Evolutionary conservation across 1,140 invertebrate species (phyloP).

Genomic region (Macrobrachium rosenbergii): DNA sequence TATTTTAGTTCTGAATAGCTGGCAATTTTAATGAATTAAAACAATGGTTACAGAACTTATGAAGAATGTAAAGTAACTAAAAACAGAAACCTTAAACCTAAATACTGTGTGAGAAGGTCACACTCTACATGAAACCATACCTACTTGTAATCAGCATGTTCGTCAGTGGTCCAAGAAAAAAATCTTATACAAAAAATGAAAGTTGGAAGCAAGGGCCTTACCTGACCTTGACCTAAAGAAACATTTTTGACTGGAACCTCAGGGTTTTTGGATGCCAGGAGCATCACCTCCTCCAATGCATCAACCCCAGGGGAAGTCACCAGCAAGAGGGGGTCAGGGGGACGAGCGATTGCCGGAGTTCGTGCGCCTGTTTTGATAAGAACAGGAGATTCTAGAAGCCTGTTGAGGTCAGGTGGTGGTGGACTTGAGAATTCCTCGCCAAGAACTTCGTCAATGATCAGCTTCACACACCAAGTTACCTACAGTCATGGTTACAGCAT

Average conservation of each 20-base stretch:
- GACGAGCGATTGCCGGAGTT: not conserved
- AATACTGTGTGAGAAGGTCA: no score
- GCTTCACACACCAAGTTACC: constrained; percentile 48
- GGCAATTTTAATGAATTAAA: no score
- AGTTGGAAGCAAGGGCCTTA: not conserved
- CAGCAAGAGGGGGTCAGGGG: constrained; percentile 42
- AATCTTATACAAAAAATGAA: no score
- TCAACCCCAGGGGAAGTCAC: constrained; percentile 51
- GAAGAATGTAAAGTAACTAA: no score
- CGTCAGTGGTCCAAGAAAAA: no score
- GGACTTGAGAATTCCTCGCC: constrained; percentile 16
- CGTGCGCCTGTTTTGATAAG: constrained; percentile 67
- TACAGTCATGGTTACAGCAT: not conserved
- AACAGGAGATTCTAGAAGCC: constrained; percentile 13
- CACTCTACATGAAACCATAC: no score
- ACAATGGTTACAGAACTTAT: no score
- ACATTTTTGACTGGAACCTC: constrained; percentile 35
- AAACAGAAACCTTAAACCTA: no score
- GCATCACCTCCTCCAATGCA: constrained; percentile 47
- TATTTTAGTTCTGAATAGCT: no score
- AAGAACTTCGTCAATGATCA: constrained; percentile 49
- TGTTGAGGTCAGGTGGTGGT: constrained; percentile 1
- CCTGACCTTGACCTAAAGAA: constrained; percentile 56
- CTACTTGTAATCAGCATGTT: no score
- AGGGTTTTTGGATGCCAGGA: constrained; percentile 11